These are phyloP conservation scores for Chiroxiphia lanceolata DNA, from an alignment of 2,797 vertebrate genomes.

Conservation along the genomic window DNA sequence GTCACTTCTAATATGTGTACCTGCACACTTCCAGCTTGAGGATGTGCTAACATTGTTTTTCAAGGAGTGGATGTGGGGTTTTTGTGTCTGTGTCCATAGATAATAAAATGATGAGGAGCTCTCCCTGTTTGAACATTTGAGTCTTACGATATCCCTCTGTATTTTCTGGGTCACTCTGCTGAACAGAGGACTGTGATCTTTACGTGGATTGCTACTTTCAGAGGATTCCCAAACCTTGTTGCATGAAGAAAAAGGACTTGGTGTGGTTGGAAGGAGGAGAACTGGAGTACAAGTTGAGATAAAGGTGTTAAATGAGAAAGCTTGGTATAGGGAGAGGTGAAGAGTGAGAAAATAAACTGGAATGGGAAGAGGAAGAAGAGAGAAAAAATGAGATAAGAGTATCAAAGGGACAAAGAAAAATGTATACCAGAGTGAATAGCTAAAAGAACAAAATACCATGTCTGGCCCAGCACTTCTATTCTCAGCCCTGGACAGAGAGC, in stretches of 20 bases:
- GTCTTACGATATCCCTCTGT: neutral
- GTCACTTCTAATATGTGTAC: neutral
- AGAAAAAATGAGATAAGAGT: neutral
- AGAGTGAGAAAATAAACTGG: neutral
- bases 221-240: neutral
- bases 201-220: fast-evolving
- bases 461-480: neutral
- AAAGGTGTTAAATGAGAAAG: neutral
- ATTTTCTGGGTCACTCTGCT: neutral
- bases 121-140: neutral
- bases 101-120: neutral
- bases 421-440: no score
- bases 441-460: neutral
- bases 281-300: neutral
- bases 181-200: neutral
- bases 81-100: neutral
- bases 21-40: neutral
- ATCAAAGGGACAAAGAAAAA: neutral
- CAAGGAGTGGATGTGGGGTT: neutral
- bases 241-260: neutral
- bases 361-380: neutral
- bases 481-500: neutral
- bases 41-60: fast-evolving
- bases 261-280: neutral
- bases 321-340: neutral